Base-by-base conservation (phyloP, 2,113 vertebrate genomes). In the Heteronetta atricapilla region DNA sequence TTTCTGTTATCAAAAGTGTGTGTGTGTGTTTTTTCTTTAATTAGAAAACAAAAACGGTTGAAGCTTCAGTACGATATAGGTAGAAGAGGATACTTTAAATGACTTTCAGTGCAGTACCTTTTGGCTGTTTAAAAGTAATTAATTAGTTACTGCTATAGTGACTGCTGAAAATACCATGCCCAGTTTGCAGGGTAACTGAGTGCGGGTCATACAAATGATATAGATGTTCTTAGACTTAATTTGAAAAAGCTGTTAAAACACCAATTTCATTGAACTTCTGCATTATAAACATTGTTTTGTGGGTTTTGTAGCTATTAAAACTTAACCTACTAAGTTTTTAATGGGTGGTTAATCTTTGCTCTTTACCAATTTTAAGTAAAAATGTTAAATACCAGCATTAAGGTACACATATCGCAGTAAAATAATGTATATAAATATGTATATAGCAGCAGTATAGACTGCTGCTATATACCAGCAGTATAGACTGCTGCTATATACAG, bases 101-200 rank as follows among this genome's bases (percentile, higher is more conserved):
- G 1, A 44, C 68, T 96, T 96, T 75, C 92, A 63, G n/a, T 68
- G 82, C 77, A 87, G 15, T 38, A 95, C 11, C 9, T 77, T 96
- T 77, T 91, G 63, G 8, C 46, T 89, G 62, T 92, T 95, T 96
- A 80, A 97, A 96, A 96, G 63, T 81, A 95, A 93, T 97, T 95
- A 89, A 52, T 83, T 69, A 40, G 14, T 77, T 86, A 93, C 92
- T 96, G 82, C 84, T 92, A 73, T 86, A 91, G 82, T 84, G 91
- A 95, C 81, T 94, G 40, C 70, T 96, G 75, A 76, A 95, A 31
- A 36, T 95, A 82, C 91, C 67, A 72, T 92, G 85, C 53, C 85
- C 74, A 0, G 2, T 96, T 95, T 96, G 79, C 76, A 90, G 42
- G 31, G 29, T 89, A 96, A 96, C 80, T 8, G 28, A 69, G 38